These are phyloP conservation scores for Anoura caudifer DNA, from an alignment of 2,113 vertebrate genomes.

Conservation along the genomic window DNA sequence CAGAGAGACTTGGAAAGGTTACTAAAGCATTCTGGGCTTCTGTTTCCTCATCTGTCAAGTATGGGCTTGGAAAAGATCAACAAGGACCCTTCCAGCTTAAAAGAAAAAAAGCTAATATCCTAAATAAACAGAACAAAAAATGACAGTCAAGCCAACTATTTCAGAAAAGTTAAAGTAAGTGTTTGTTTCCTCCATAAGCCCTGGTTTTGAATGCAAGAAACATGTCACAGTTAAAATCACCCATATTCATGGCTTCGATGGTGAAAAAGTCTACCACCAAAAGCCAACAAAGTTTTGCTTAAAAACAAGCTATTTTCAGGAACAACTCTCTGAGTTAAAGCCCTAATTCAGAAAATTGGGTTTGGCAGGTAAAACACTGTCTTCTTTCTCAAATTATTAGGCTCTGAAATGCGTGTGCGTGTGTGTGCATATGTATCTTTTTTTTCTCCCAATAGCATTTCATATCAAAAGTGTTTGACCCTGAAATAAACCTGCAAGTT, in stretches of 20 bases:
- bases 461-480: slow-evolving; percentile 47
- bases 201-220: slow-evolving; percentile 23
- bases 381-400: slow-evolving; percentile 55
- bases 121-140: slow-evolving; percentile 26
- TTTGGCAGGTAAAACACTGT: slow-evolving; percentile 38
- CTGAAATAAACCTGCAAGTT: slow-evolving; percentile 54
- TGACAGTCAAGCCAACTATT: background rate
- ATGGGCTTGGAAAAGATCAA: background rate
- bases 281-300: slow-evolving; percentile 47
- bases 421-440: background rate
- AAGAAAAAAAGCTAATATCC: background rate
- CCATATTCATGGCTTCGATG: background rate
- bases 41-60: background rate
- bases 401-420: background rate
- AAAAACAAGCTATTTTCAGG: slow-evolving; percentile 58
- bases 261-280: background rate
- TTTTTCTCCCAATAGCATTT: slow-evolving; percentile 6
- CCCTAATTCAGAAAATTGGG: slow-evolving; percentile 44
- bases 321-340: slow-evolving; percentile 31
- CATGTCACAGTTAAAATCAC: slow-evolving; percentile 10
- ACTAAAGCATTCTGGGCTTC: background rate
- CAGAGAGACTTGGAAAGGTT: background rate
- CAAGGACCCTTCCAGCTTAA: background rate
- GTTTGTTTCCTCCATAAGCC: slow-evolving; percentile 1
- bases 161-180: slow-evolving; percentile 13